phyloP scores from a whole-genome alignment of 2,888 invertebrate genomes.

The Stenichneumon culpator region DNA sequence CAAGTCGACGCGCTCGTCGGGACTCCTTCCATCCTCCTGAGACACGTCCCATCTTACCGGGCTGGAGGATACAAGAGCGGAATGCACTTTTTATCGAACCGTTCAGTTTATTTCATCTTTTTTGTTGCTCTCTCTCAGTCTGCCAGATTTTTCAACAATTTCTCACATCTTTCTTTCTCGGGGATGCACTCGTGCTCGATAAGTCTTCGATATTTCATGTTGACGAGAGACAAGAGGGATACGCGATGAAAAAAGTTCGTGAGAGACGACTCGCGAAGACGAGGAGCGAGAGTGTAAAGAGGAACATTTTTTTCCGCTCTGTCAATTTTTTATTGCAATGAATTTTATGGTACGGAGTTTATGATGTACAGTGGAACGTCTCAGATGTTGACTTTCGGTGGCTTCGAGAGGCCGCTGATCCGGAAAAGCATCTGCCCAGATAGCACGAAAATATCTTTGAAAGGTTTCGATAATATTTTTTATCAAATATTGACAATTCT shows the following conservation, averaged over 20 bases:
- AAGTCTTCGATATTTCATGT: constrained; percentile 51
- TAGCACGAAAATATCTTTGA: too few relatives aligned
- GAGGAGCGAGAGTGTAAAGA: constrained; percentile 7
- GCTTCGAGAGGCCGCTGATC: too few relatives aligned
- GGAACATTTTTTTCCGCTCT: background rate
- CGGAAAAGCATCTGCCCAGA: too few relatives aligned
- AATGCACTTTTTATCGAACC: constrained; percentile 33
- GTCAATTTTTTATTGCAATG: background rate
- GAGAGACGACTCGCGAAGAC: constrained; percentile 11
- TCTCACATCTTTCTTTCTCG: background rate
- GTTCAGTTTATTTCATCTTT: background rate
- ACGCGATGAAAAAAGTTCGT: constrained; percentile 24
- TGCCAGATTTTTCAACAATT: background rate
- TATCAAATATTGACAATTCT: too few relatives aligned
- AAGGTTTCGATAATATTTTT: too few relatives aligned
- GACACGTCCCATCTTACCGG: constrained; percentile 76
- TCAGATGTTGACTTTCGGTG: too few relatives aligned
- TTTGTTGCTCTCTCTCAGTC: background rate
- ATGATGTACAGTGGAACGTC: background rate
- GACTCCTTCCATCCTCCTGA: constrained; percentile 72
- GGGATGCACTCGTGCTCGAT: constrained; percentile 18
- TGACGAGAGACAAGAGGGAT: constrained; percentile 22
- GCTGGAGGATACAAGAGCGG: constrained; percentile 41
- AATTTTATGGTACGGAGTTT: background rate
- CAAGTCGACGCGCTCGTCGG: constrained; percentile 70